Conservation (phyloP, 2,888 invertebrate genomes). For the Drosophila paramelanica region DNA sequence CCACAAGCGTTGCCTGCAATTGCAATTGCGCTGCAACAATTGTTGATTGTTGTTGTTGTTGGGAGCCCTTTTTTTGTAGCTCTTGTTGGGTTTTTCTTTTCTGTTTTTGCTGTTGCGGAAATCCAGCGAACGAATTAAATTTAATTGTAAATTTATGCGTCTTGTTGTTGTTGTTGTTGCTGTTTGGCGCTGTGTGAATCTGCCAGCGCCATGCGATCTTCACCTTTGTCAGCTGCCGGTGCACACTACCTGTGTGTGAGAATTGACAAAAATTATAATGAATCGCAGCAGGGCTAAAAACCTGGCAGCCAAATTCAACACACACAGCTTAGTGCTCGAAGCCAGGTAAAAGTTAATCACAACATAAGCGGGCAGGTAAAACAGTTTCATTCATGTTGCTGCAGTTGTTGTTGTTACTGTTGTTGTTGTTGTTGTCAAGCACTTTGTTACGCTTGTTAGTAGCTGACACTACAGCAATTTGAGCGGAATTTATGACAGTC, state of each 20-base stretch:
- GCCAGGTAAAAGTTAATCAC: constrained; percentile 68
- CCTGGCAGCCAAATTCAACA: constrained; percentile 20
- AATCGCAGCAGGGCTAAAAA: constrained; percentile 43
- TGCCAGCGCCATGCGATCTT: constrained; percentile 65
- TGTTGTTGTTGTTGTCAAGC: constrained; percentile 35
- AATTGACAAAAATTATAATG: constrained; percentile 80
- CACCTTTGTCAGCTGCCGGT: constrained; percentile 55
- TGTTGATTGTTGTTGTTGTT: constrained; percentile 47
- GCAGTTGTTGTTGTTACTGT: background rate
- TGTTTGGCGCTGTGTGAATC: constrained; percentile 46
- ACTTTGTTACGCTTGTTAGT: constrained; percentile 75
- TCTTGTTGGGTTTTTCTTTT: constrained; percentile 20
- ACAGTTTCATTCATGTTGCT: constrained; percentile 67
- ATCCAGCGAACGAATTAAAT: constrained; percentile 77
- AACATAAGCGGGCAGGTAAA: constrained; percentile 67
- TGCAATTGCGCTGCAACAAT: constrained; percentile 49
- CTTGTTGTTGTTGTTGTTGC: constrained; percentile 35
- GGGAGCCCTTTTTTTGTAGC: constrained; percentile 38
- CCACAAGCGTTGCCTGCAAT: constrained; percentile 45
- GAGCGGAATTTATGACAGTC: constrained; percentile 67
- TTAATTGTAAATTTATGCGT: constrained; percentile 81
- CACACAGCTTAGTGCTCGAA: constrained; percentile 27
- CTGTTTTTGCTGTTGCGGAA: constrained; percentile 63
- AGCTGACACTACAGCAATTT: constrained; percentile 66
- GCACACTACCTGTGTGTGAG: constrained; percentile 71